phyloP scores from a whole-genome alignment of 2,113 vertebrate species.

The Larimichthys crocea region DNA sequence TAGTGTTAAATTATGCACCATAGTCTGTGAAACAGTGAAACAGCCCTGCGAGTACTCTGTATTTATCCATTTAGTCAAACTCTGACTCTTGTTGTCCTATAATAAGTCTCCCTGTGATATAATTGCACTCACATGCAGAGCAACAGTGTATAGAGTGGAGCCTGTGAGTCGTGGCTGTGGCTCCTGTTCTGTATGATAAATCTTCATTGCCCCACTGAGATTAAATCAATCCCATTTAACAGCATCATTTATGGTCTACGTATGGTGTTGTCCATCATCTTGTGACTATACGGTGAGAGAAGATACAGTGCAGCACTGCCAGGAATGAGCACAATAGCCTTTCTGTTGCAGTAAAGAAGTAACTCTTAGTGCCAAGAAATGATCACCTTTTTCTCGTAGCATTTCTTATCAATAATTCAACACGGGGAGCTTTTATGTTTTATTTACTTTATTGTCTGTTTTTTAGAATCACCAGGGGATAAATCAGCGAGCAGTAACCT shows the following conservation, averaged over 20 bases:
- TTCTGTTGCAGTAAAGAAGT: constrained; percentile 11
- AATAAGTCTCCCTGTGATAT: too few species aligned
- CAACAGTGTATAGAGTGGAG: constrained; percentile 30
- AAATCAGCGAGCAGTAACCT: constrained; percentile 11
- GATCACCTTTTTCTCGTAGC: constrained; percentile 46
- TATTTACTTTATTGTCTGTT: constrained; percentile 58
- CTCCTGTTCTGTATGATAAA: constrained; percentile 44
- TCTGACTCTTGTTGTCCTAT: background rate
- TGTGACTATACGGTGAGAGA: constrained; percentile 37
- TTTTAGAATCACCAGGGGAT: constrained; percentile 22
- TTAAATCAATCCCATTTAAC: constrained; percentile 65
- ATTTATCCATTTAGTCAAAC: constrained; percentile 32
- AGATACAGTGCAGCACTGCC: constrained; percentile 12
- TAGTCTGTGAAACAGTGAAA: constrained; percentile 24
- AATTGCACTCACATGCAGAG: constrained; percentile 29
- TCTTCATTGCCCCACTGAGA: constrained; percentile 65
- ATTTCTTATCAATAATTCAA: constrained; percentile 58
- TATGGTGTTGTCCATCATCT: constrained; percentile 70
- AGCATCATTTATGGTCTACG: constrained; percentile 63
- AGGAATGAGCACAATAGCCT: background rate
- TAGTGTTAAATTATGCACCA: constrained; percentile 48
- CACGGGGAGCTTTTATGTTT: constrained; percentile 53
- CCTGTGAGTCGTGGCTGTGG: constrained; percentile 37
- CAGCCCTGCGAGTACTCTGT: constrained; percentile 10
- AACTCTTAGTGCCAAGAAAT: constrained; percentile 28